Percentiles rank a stretch among this genome's conserved stretches.
phyloP scores from a whole-genome alignment of 2,888 invertebrate species.

The Entomobrya multifasciata region DNA sequence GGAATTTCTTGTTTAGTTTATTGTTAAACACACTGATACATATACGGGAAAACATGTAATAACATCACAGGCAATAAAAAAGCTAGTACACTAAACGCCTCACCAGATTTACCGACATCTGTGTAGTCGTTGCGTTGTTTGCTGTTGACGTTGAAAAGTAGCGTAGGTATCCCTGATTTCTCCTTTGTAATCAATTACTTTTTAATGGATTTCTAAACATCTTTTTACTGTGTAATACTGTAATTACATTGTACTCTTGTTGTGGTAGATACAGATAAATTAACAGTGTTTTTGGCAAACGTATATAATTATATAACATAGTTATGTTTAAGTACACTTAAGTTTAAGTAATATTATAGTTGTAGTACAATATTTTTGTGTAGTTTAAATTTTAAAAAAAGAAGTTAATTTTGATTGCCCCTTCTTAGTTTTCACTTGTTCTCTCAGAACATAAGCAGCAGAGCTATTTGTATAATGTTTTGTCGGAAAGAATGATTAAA shows the following conservation, averaged over 20 bases:
- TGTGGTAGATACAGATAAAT: slow-evolving; percentile 2
- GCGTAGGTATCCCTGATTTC: slow-evolving; percentile 5
- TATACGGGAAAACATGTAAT: too few species aligned
- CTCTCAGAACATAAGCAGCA: background rate
- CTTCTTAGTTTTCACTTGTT: background rate
- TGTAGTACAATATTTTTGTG: background rate
- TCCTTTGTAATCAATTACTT: slow-evolving; percentile 16
- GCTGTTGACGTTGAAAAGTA: slow-evolving; percentile 1
- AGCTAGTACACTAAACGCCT: background rate
- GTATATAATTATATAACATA: background rate
- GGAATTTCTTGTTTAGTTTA: too few species aligned
- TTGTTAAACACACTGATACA: too few species aligned
- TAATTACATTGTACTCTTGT: background rate
- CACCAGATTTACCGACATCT: slow-evolving; percentile 36
- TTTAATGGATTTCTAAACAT: background rate
- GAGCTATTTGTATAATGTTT: background rate
- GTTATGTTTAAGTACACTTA: background rate
- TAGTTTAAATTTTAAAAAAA: background rate
- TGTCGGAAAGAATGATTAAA: too few species aligned
- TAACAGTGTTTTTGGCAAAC: background rate
- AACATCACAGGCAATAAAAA: too few species aligned
- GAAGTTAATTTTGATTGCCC: background rate
- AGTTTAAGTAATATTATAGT: background rate
- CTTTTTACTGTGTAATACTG: background rate
- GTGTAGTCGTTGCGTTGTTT: slow-evolving; percentile 28